These are phyloP conservation scores for Malurus melanocephalus DNA, from an alignment of 2,113 vertebrate species.

Conservation along the genomic window DNA sequence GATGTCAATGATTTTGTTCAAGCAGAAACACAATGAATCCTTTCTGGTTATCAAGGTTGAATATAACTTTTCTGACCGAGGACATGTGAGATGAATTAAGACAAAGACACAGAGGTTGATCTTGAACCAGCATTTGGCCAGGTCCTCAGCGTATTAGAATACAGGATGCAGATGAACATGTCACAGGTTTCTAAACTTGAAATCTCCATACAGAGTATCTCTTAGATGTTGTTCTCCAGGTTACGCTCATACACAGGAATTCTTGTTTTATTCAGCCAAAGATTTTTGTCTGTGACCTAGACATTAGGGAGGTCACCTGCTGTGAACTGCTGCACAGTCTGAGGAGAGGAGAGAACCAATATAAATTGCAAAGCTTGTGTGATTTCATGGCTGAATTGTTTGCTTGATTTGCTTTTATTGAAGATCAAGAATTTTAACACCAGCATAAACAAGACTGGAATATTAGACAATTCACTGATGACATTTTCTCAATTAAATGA, in stretches of 20 bases:
- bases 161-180: neutral
- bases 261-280: neutral
- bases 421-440: constrained; percentile 13
- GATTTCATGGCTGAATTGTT: constrained; percentile 15
- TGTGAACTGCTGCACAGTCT: neutral
- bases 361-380: neutral
- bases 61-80: neutral
- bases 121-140: neutral
- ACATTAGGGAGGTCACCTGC: neutral
- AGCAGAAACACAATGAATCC: neutral
- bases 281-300: neutral
- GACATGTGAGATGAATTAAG: neutral
- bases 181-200: neutral
- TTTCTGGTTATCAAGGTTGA: neutral
- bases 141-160: neutral
- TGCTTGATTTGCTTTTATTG: constrained; percentile 1
- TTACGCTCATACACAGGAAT: neutral
- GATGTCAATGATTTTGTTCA: neutral
- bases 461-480: constrained; percentile 1
- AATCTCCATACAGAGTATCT: neutral
- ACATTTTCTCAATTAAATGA: constrained; percentile 24
- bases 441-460: neutral
- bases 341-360: neutral
- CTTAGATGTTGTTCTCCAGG: neutral
- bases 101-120: neutral